Base-by-base conservation (phyloP, 2,113 vertebrate genomes). In the Paralichthys olivaceus region DNA sequence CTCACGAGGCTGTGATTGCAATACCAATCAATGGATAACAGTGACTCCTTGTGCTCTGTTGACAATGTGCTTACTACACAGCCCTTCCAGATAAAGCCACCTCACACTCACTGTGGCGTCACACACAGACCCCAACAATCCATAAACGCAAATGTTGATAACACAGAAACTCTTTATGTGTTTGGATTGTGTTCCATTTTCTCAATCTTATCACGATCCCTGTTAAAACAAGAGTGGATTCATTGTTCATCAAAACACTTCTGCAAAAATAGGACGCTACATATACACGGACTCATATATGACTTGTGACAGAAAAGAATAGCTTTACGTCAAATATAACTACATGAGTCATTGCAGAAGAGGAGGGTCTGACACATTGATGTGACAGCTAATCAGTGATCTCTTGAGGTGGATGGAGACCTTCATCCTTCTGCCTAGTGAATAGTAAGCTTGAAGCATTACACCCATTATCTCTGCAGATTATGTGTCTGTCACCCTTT, bases 1-100 rank as follows among this genome's bases (percentile, higher is more conserved):
- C 55, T 58, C 72, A 73, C 73, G 53, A 77, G 69, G 59, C 13
- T 68, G 26, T 64, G 63, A 59, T 62, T 28, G 23, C 43, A 67
- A 23, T 17, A 14, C 7, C 57, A 26, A 53, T 56, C 6, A 49
- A 12, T 26, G n/a, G 34, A 34, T 47, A 67, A 63, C 62, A 72
- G 47, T 49, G 54, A 34, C 37, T 17, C 5, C 28, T 14, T 84
- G 37, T 57, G 13, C 64, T 57, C 25, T 15, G 34, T 9, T 26
- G 22, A 58, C 15, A 66, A 11, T 56, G 63, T 45, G 53, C 55
- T 74, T 25, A n/a, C 32, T n/a, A 6, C 29, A 40, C 37, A 51
- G 63, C 13, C 15, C 5, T 26, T 15, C 4, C n/a, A 37, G 43
- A 77, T 65, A 58, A 58, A 69, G 59, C 4, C 4, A 32, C 64